phyloP scores from a whole-genome alignment of 2,797 vertebrate genomes.

The Chaunax sp. region DNA sequence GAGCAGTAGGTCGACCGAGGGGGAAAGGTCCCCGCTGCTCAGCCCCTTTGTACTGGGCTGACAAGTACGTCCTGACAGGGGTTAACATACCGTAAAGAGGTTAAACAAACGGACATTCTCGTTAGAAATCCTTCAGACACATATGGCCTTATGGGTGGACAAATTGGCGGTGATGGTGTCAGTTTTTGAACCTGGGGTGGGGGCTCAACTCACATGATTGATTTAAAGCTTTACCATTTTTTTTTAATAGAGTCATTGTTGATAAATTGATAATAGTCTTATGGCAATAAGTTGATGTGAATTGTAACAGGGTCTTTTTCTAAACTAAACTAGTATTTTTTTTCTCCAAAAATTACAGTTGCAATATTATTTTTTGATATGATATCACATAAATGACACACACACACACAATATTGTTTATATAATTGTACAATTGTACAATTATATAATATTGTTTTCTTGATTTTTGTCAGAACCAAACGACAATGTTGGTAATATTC shows the following conservation, averaged over 20 bases:
- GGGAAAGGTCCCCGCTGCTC: constrained; percentile 58
- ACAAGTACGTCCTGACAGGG: constrained; percentile 82
- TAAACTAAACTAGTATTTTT: neutral
- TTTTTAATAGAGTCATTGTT: neutral
- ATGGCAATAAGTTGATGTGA: neutral
- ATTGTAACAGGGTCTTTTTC: neutral
- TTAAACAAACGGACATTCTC: constrained; percentile 86
- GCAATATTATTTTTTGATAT: too few relatives aligned
- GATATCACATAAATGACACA: too few relatives aligned
- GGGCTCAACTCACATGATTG: constrained; percentile 12
- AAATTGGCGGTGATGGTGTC: constrained; percentile 30
- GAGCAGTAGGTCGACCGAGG: constrained; percentile 29
- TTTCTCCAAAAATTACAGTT: too few relatives aligned
- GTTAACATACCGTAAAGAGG: constrained; percentile 86
- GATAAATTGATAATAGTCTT: neutral
- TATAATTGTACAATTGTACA: too few relatives aligned
- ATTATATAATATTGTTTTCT: too few relatives aligned
- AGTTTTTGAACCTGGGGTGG: constrained; percentile 11
- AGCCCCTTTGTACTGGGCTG: constrained; percentile 72
- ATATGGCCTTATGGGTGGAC: constrained; percentile 55
- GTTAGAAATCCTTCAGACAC: constrained; percentile 72
- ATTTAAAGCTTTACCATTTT: neutral
- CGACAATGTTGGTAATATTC: too few relatives aligned
- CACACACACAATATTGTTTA: too few relatives aligned
- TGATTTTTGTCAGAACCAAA: too few relatives aligned